phyloP scores from a whole-genome alignment of 2,797 vertebrate genomes.

The Tragelaphus oryx region DNA sequence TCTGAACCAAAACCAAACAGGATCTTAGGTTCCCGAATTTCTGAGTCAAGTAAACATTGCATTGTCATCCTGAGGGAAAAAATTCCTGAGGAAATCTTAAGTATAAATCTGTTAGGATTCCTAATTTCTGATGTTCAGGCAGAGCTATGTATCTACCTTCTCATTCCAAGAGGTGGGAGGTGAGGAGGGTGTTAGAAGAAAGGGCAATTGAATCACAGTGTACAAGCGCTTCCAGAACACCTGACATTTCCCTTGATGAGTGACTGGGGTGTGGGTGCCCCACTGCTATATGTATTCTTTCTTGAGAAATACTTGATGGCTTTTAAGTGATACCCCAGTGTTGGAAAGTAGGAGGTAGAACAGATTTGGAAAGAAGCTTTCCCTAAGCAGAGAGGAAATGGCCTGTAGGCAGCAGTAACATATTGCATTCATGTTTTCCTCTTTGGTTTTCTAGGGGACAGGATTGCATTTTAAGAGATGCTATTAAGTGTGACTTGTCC shows the following conservation, averaged over 20 bases:
- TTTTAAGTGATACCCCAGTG: conserved; percentile 31
- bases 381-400: neutral
- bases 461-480: neutral
- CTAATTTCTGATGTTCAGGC: neutral
- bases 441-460: conserved; percentile 20
- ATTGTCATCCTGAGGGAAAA: neutral
- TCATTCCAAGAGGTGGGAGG: conserved; percentile 31
- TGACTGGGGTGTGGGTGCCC: conserved; percentile 29
- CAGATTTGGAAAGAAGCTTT: neutral
- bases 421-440: neutral
- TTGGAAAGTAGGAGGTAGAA: conserved; percentile 31
- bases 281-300: neutral
- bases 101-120: neutral
- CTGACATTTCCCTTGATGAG: neutral
- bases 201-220: conserved; percentile 14
- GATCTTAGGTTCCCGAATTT: neutral
- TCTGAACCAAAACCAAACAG: neutral
- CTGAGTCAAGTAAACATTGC: neutral
- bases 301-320: conserved; percentile 8
- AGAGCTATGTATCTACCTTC: neutral
- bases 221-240: neutral
- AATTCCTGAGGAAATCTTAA: neutral
- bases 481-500: neutral
- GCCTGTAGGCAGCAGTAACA: neutral
- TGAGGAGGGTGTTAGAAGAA: conserved; percentile 22